Base-by-base conservation (phyloP, 1,140 invertebrate species). In the Hycleus phaleratus region DNA sequence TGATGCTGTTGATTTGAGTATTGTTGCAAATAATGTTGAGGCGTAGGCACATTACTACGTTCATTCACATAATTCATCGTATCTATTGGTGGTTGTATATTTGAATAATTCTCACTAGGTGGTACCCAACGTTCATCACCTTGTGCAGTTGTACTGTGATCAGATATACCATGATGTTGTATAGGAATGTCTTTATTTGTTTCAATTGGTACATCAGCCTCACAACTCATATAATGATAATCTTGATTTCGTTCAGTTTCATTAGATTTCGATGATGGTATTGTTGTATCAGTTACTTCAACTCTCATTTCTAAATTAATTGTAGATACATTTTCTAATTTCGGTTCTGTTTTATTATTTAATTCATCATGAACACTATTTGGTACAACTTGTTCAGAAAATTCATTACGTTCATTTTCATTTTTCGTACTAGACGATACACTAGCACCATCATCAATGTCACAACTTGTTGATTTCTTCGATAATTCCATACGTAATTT, bases 401-500 rank as follows among this genome's bases (percentile, higher is more conserved):
- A 65, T 38, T 70, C 70, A 3, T 53, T 56, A 46, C 64, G 38
- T 50, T 65, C 64, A 39, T 46, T 51, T 7, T 68, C 67, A n/a
- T 67, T 62, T 51, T 60, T 64, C 44, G 63, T 63, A 56, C 63
- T 66, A 3, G 64, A 18, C 18, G 18, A 59, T 26, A 64, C 56
- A 43, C 64, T 68, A 10, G 58, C 58, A 45, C 56, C 46, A 46
- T 72, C 72, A 46, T 77, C 75, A 3, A 73, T 66, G 25, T 73
- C 69, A 44, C 58, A 52, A 49, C 69, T 70, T 9, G 77, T 78
- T 7, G 81, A 81, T 68, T 85, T 85, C 60, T 82, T 83, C 9
- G 81, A 81, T 59, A 84, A 71, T 51, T 80, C 82, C 77, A 88
- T 80, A 50, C 87, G 74, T 10, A 91, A 72, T 71, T 90, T 87